phyloP scores from a whole-genome alignment of 2,113 vertebrate genomes.

The Oxyura jamaicensis region DNA sequence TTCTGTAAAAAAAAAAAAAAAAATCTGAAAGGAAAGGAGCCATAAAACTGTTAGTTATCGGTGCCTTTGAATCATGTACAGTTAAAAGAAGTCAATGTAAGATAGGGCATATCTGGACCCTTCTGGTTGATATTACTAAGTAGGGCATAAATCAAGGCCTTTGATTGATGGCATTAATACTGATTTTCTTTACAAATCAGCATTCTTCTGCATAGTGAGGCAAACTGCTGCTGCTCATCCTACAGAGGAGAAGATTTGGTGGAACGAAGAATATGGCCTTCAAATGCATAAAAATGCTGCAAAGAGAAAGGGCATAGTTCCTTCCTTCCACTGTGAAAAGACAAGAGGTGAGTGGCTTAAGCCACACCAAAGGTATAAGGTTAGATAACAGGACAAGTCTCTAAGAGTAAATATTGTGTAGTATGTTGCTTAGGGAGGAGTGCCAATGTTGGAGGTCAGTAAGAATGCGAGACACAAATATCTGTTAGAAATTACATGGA shows the following conservation, averaged over 20 bases:
- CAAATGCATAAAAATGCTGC: accelerated
- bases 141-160: not conserved
- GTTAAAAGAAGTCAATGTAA: not conserved
- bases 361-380: not conserved
- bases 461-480: not conserved
- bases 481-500: not conserved
- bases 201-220: not conserved
- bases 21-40: not conserved
- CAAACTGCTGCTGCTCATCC: not conserved
- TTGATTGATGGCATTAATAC: not conserved
- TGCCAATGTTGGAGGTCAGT: accelerated
- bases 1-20: too few species aligned
- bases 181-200: not conserved
- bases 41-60: not conserved
- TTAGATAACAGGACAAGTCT: not conserved
- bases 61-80: not conserved
- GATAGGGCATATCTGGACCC: not conserved
- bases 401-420: not conserved
- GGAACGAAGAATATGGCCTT: not conserved
- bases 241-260: not conserved
- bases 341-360: not conserved
- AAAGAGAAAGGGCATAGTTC: not conserved
- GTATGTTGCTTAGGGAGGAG: not conserved
- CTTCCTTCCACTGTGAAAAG: not conserved
- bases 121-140: not conserved